A percentile compares a stretch with the other conserved stretches of the same genome.
Conservation (phyloP, 2,113 vertebrate genomes). For the Sisor rabdophorus region DNA sequence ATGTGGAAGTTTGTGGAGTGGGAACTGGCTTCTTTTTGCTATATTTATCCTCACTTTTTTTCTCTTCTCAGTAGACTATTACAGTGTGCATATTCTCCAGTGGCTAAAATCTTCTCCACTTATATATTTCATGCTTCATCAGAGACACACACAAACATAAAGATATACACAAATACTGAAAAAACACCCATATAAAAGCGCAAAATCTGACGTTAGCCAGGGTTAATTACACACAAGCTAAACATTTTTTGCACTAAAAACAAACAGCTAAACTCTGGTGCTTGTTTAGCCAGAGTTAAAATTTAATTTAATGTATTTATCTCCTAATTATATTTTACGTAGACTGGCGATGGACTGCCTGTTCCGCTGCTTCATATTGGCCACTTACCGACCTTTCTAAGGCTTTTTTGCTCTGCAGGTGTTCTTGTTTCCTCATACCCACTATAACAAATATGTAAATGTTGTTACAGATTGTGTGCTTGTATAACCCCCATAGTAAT, state of each 20-base stretch:
- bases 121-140: conserved; percentile 11
- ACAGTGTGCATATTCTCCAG: conserved; percentile 46
- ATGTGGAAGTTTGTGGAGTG: conserved; percentile 61
- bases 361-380: too few species aligned
- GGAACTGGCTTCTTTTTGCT: conserved; percentile 55
- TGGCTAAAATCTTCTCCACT: conserved; percentile 25
- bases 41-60: conserved; percentile 60
- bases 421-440: neutral
- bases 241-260: conserved; percentile 5
- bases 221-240: conserved; percentile 42
- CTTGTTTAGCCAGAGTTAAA: neutral
- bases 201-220: conserved; percentile 31
- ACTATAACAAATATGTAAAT: neutral
- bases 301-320: neutral
- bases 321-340: conserved; percentile 13
- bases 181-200: conserved; percentile 30
- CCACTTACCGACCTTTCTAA: neutral
- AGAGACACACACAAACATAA: conserved; percentile 30
- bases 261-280: neutral
- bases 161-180: conserved; percentile 17
- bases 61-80: conserved; percentile 47
- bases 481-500: neutral
- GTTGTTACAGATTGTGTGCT: neutral
- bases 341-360: too few species aligned
- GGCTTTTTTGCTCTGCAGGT: neutral